phyloP scores from a whole-genome alignment of 2,797 vertebrate genomes.

The Labroides dimidiatus region DNA sequence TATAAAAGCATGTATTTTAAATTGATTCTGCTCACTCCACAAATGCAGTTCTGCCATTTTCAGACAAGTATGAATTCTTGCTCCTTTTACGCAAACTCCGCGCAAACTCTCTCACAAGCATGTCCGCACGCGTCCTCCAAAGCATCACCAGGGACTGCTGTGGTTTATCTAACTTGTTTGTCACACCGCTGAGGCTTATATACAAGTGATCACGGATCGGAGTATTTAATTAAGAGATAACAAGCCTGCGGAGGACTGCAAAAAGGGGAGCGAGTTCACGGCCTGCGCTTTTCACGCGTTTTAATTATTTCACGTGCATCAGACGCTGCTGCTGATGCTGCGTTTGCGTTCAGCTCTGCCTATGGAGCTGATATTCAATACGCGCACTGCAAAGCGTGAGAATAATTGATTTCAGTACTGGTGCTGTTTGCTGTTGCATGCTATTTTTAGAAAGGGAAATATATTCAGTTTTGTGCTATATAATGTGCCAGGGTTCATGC shows the following conservation, averaged over 20 bases:
- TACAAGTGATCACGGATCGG: constrained; percentile 34
- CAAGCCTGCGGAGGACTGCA: constrained; percentile 81
- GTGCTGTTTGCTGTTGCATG: constrained; percentile 4
- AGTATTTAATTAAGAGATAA: constrained; percentile 92
- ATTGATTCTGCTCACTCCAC: no score
- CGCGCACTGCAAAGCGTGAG: constrained; percentile 77
- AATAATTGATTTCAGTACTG: constrained; percentile 93
- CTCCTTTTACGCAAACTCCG: no score
- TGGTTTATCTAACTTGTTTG: constrained; percentile 30
- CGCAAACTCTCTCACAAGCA: no score
- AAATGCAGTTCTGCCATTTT: no score
- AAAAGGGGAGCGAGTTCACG: constrained; percentile 83
- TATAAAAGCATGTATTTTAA: no score
- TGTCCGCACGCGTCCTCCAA: no score
- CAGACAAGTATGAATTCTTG: no score
- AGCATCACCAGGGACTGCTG: neutral
- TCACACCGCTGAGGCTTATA: neutral
- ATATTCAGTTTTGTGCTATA: no score
- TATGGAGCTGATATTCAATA: constrained; percentile 81
- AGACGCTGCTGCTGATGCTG: constrained; percentile 74
- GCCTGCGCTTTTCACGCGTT: constrained; percentile 86
- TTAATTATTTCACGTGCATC: constrained; percentile 89
- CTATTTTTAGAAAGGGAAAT: no score
- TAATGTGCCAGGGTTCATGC: no score
- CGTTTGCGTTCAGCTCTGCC: constrained; percentile 80